These are phyloP conservation scores for Macrotrachela quadricornifera DNA, from an alignment of 1,140 invertebrate species.

Conservation along the genomic window DNA sequence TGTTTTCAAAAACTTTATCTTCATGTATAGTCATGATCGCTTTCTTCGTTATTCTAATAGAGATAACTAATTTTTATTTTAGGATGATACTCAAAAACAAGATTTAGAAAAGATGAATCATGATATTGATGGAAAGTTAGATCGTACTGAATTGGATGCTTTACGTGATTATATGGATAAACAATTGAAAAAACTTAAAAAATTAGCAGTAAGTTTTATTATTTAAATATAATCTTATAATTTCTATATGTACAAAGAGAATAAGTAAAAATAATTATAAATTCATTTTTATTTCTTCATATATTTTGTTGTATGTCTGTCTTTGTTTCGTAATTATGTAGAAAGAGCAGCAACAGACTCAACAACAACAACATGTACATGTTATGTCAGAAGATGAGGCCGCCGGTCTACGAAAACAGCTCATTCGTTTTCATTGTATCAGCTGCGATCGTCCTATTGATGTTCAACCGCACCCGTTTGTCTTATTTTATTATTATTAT, in stretches of 20 bases:
- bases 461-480: constrained; percentile 5
- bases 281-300: no score
- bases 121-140: constrained; percentile 26
- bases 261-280: no score
- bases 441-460: constrained; percentile 28
- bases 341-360: no score
- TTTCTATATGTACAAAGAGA: constrained; percentile 18
- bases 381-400: constrained; percentile 20
- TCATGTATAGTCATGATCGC: background rate
- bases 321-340: background rate
- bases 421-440: constrained; percentile 27
- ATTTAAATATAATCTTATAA: no score
- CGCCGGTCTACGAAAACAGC: constrained; percentile 26
- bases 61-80: background rate
- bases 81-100: constrained; percentile 22
- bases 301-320: background rate
- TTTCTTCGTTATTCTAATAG: background rate
- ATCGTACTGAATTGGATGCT: constrained; percentile 22
- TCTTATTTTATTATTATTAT: no score
- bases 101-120: constrained; percentile 17
- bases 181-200: constrained; percentile 14
- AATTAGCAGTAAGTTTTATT: background rate
- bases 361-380: no score
- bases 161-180: constrained; percentile 25
- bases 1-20: background rate